Evolutionary conservation across 1,140 invertebrate species (phyloP), one percentile per base, ranked within the genome.

Genomic region (Drosophila repletoides): DNA sequence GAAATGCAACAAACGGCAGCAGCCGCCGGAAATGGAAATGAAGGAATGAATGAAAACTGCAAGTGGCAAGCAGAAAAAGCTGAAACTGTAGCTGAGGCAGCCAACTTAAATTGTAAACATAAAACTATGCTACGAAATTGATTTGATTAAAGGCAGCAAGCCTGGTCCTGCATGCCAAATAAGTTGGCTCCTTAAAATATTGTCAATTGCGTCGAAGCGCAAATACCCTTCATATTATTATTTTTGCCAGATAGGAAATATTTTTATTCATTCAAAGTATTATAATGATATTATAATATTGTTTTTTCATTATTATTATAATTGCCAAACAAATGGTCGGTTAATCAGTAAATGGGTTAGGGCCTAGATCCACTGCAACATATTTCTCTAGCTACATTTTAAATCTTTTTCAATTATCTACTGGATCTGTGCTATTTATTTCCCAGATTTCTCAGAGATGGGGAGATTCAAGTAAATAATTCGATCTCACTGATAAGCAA

Each of bases 121-220:
- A 88, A 88, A 88, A 88, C 79, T 88, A 88, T 88, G 84, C 84
- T 72, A 58, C 70, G 76, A 88, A 88, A 88, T 88, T 88, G 84
- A 88, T 88, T 88, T 88, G 84, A 88, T 88, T 88, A 88, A 88
- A 88, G 73, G 84, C 69, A 72, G 73, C 34, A 36, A 59, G 67
- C 56, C 61, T 88, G 72, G 83, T 43, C 63, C 69, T 70, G 84
- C 76, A 88, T 88, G 60, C 75, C 59, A 88, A 88, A 88, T 88
- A 73, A 83, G 72, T 43, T 80, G 15, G 36, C 33, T 31, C 14
- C n/a, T 4, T 41, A 4, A 12, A 38, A 34, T 14, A 19, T n/a
- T 2, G 21, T 29, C 52, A 59, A 40, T 17, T 10, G 7, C 14
- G 9, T 15, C 22, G 28, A 12, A 26, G 5, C 14, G 5, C 5